phyloP scores from a whole-genome alignment of 2,797 vertebrate genomes.

The Cephalopachus bancanus region DNA sequence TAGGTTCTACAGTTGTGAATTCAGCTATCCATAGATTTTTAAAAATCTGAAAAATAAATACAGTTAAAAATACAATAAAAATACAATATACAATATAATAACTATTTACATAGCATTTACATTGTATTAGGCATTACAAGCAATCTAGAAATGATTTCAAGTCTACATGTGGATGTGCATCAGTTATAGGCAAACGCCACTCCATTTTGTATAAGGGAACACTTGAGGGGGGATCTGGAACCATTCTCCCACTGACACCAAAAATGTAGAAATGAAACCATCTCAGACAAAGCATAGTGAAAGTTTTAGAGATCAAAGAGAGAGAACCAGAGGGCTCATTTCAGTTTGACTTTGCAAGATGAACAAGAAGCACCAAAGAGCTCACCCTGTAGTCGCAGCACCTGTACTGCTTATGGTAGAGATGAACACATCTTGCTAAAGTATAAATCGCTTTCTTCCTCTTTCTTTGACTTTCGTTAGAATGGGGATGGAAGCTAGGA shows the following conservation, averaged over 20 bases:
- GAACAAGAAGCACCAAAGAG: not conserved
- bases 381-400: not conserved
- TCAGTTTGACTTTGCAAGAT: not conserved
- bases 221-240: not conserved
- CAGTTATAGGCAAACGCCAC: no score
- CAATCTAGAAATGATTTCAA: not conserved
- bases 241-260: not conserved
- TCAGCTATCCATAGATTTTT: no score
- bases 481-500: not conserved
- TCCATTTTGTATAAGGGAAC: no score
- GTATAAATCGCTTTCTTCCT: not conserved
- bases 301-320: not conserved
- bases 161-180: no score
- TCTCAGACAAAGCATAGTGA: not conserved
- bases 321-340: not conserved
- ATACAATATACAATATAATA: no score
- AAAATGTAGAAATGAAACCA: not conserved
- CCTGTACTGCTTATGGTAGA: no score
- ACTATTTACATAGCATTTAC: no score
- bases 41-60: no score
- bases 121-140: not conserved
- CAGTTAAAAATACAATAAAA: no score
- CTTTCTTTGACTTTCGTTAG: constrained; percentile 13
- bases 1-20: no score
- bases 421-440: not conserved